Evolutionary conservation across 2,113 vertebrate genomes (phyloP).

Genomic region (Ictalurus furcatus): DNA sequence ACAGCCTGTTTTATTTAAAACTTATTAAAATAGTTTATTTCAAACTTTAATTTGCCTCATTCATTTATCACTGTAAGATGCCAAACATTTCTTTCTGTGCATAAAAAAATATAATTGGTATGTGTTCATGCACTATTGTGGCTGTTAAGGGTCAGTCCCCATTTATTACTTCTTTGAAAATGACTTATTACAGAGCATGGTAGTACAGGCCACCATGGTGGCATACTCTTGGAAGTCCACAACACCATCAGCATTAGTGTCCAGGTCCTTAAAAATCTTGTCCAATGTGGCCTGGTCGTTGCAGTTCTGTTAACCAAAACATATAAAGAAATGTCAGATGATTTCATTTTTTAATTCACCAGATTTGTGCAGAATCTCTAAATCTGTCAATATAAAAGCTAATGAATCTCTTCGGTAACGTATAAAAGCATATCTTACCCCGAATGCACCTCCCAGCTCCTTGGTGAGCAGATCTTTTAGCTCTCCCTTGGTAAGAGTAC

Average conservation of each 20-base stretch:
- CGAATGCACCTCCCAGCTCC: slow-evolving; percentile 73
- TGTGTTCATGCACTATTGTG: not conserved
- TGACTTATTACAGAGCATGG: slow-evolving; percentile 62
- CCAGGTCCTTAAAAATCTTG: slow-evolving; percentile 66
- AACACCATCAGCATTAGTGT: slow-evolving; percentile 61
- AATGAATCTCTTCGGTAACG: not conserved
- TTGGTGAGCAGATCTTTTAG: slow-evolving; percentile 80
- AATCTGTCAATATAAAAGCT: not conserved
- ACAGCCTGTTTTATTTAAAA: slow-evolving; percentile 4
- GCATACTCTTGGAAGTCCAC: slow-evolving; percentile 74
- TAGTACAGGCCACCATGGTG: slow-evolving; percentile 60
- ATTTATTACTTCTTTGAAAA: not conserved
- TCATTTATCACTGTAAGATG: not conserved
- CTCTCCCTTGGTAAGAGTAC: slow-evolving; percentile 83
- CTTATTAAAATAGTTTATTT: slow-evolving; percentile 45
- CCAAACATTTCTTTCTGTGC: not conserved
- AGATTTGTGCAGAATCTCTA: not conserved
- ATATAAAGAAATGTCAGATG: not conserved
- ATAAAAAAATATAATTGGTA: not conserved
- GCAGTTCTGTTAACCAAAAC: slow-evolving; percentile 53
- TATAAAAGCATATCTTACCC: slow-evolving; percentile 66
- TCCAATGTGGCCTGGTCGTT: slow-evolving; percentile 58
- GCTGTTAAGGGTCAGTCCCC: too few species aligned
- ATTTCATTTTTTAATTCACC: not conserved
- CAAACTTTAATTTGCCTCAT: not conserved